phyloP scores from a whole-genome alignment of 2,797 vertebrate genomes.

The Lagodon rhomboides region DNA sequence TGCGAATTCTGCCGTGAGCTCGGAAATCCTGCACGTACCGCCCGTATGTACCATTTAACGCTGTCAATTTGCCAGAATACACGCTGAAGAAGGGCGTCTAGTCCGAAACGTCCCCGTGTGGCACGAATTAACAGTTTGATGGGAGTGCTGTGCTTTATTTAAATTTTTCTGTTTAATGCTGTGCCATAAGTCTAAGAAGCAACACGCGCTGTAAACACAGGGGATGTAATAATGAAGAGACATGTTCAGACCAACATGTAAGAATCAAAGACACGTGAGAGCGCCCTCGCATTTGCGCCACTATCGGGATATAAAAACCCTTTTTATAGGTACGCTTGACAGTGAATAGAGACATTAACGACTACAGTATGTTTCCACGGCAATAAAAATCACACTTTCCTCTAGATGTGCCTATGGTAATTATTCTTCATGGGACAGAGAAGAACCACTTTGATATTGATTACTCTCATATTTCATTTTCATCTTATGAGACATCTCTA shows the following conservation, averaged over 20 bases:
- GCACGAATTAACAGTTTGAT: no score
- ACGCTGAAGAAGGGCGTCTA: no score
- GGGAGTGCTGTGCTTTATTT: no score
- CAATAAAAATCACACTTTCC: constrained; percentile 60
- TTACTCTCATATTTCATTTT: constrained; percentile 73
- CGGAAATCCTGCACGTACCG: neutral
- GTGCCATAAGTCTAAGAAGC: constrained; percentile 25
- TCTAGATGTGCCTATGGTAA: constrained; percentile 57
- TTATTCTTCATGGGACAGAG: constrained; percentile 65
- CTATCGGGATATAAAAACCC: constrained; percentile 23
- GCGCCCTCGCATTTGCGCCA: constrained; percentile 27
- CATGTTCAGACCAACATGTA: constrained; percentile 18
- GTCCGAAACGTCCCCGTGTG: no score
- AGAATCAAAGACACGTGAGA: constrained; percentile 1
- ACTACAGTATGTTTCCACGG: constrained; percentile 47
- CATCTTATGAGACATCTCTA: constrained; percentile 66
- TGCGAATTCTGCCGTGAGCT: neutral
- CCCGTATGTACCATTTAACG: neutral
- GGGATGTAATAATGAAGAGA: constrained; percentile 14
- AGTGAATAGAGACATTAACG: constrained; percentile 55
- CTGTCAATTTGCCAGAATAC: neutral
- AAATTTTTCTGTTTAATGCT: no score
- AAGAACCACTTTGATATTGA: constrained; percentile 67
- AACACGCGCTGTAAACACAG: constrained; percentile 9
- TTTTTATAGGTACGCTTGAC: constrained; percentile 38